Base-by-base conservation (phyloP, 2,113 vertebrate species). In the Colinus virginianus region DNA sequence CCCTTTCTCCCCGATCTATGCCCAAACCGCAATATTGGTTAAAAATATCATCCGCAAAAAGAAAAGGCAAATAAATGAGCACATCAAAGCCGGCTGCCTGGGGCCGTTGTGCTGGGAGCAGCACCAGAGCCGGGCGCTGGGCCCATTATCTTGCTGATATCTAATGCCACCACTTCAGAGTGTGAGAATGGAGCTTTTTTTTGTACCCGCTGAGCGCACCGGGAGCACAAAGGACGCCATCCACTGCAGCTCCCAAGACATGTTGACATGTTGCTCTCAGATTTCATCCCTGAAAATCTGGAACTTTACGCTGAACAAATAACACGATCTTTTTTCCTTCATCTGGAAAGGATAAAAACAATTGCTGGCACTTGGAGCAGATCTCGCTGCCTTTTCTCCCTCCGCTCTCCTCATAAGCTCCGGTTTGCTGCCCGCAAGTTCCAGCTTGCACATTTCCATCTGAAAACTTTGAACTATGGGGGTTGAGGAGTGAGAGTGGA, bases 221-320 rank as follows among this genome's bases (percentile, higher is more conserved):
- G 97, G 93, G 88, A 97, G 96, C 97, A 97, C 97, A 98, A 98
- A 98, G 97, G 96, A 96, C 43, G 40, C 89, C 95, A 96, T 97
- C 97, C 94, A 96, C 90, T 79, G 84, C 92, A 34, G 96, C 96
- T 96, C 97, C 96, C 91, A 18, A 96, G 92, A 92, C 96, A 96
- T 92, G 80, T 96, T 95, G 96, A 98, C 96, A 96, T 93, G 93
- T 84, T 79, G 93, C 84, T 95, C 97, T 98, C 97, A 85, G 89
- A 95, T 98, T 97, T 97, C 97, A 97, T 96, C 97, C 97, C 96
- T 97, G 95, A 97, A 98, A 98, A 98, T 97, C 96, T 97, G 97
- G 96, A 97, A 96, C 95, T 94, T 97, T 97, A 90, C 68, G 94
- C 97, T 69, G 74, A 95, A 95, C 95, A 97, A 98, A 98, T 96